Percentiles rank a stretch among this genome's conserved stretches.
phyloP scores from a whole-genome alignment of 2,113 vertebrate genomes.

The Mustela nigripes region DNA sequence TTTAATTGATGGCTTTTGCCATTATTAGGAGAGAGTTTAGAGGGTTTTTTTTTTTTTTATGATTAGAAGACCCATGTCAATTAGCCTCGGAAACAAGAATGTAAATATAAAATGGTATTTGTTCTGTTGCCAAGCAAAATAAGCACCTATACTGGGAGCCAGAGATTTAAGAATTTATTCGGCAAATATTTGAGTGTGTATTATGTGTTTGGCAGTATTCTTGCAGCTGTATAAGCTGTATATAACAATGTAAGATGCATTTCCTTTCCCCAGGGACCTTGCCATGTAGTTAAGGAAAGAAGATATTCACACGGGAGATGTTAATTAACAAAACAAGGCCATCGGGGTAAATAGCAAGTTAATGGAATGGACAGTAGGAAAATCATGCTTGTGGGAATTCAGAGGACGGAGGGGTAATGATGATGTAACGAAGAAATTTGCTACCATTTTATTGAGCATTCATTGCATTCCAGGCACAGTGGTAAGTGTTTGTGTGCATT shows the following conservation, averaged over 20 bases:
- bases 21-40: constrained; percentile 67
- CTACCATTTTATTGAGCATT: background rate
- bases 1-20: constrained; percentile 78
- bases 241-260: background rate
- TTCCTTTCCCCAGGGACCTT: constrained; percentile 42
- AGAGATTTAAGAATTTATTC: constrained; percentile 76
- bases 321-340: constrained; percentile 63
- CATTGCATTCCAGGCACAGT: background rate
- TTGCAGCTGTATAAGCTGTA: background rate
- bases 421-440: background rate
- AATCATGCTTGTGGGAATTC: background rate
- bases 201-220: constrained; percentile 12
- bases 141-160: constrained; percentile 64
- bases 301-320: background rate
- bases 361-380: constrained; percentile 20
- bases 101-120: constrained; percentile 70
- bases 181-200: constrained; percentile 70
- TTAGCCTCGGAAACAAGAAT: constrained; percentile 70
- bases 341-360: constrained; percentile 24
- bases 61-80: constrained; percentile 62
- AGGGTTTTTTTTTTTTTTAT: constrained; percentile 24
- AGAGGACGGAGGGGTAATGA: background rate
- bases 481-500: background rate
- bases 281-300: constrained; percentile 10
- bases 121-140: constrained; percentile 73